These are phyloP conservation scores for Gymnoscelis rufifasciata DNA, from an alignment of 2,888 invertebrate genomes.

Conservation along the genomic window DNA sequence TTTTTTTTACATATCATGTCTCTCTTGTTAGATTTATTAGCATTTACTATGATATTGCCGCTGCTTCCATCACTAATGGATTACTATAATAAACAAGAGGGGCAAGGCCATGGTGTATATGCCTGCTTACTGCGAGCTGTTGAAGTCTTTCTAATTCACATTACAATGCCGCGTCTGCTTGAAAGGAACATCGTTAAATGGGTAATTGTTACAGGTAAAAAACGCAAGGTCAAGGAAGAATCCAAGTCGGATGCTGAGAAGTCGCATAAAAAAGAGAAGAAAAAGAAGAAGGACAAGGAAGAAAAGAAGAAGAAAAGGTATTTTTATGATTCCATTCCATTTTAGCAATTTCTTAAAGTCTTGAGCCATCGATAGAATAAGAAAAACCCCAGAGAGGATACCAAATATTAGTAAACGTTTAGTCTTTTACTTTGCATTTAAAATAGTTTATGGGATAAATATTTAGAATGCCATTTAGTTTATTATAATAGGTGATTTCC, in stretches of 20 bases:
- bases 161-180: too few species aligned
- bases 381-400: too few species aligned
- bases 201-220: constrained; percentile 79
- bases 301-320: constrained; percentile 80
- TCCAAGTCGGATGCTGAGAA: constrained; percentile 79
- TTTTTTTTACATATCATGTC: too few species aligned
- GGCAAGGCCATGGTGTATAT: constrained; percentile 85
- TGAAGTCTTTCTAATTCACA: constrained; percentile 83
- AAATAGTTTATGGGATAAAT: too few species aligned
- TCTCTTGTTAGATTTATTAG: constrained; percentile 93
- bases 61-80: constrained; percentile 95
- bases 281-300: constrained; percentile 84
- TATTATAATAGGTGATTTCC: too few species aligned
- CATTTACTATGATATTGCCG: constrained; percentile 99
- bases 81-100: constrained; percentile 84
- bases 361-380: too few species aligned
- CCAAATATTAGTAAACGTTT: too few species aligned
- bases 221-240: constrained; percentile 81
- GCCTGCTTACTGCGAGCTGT: constrained; percentile 82
- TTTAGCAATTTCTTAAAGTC: too few species aligned
- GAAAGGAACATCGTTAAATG: too few species aligned
- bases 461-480: too few species aligned
- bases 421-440: too few species aligned
- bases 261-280: constrained; percentile 82
- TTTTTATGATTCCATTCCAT: too few species aligned